phyloP scores from a whole-genome alignment of 2,113 vertebrate genomes.

The Microcebus griseorufus region DNA sequence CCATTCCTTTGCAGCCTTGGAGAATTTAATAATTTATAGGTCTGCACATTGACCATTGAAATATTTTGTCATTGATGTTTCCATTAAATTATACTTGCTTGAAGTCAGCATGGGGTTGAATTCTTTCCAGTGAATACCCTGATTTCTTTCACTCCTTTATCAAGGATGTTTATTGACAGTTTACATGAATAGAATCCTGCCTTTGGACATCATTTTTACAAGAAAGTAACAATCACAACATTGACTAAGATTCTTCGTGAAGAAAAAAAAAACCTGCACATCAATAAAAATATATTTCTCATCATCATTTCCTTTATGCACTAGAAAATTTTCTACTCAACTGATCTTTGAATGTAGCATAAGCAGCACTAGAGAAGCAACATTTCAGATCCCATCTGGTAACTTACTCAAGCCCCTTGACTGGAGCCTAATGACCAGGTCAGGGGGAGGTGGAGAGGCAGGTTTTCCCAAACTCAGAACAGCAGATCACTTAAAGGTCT shows the following conservation, averaged over 20 bases:
- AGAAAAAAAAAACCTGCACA: not conserved
- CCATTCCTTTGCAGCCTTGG: slow-evolving; percentile 49
- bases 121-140: slow-evolving; percentile 40
- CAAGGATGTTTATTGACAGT: slow-evolving; percentile 61
- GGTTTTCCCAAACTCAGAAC: not conserved
- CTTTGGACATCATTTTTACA: slow-evolving; percentile 63
- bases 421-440: not conserved
- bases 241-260: slow-evolving; percentile 47
- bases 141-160: slow-evolving; percentile 66
- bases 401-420: not conserved
- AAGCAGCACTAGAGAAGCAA: not conserved
- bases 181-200: slow-evolving; percentile 52
- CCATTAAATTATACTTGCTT: slow-evolving; percentile 72
- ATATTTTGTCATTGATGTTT: slow-evolving; percentile 77
- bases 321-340: slow-evolving; percentile 28
- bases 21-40: slow-evolving; percentile 74
- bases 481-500: not conserved
- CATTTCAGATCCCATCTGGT: not conserved
- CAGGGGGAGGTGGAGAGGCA: rapidly evolving
- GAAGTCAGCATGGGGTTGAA: slow-evolving; percentile 69
- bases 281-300: slow-evolving; percentile 34
- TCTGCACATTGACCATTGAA: slow-evolving; percentile 67
- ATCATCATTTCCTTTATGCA: not conserved
- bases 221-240: slow-evolving; percentile 41
- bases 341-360: not conserved